A percentile compares a stretch with the other conserved stretches of the same genome.
These are phyloP conservation scores for Xenops minutus DNA, from an alignment of 2,797 vertebrate species.

Conservation along the genomic window DNA sequence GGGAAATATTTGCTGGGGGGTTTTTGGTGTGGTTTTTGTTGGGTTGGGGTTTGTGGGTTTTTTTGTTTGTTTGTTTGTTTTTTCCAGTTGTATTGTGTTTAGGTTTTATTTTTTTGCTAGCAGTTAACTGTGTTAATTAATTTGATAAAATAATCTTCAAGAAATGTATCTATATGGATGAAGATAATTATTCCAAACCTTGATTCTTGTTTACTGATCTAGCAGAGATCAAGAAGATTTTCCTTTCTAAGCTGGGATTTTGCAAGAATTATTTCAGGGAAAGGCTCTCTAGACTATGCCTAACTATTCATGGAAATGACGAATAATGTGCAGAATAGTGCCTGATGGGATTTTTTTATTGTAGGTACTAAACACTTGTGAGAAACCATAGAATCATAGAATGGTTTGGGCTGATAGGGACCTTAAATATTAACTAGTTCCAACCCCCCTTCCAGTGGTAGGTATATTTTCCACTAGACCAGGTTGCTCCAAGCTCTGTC, in stretches of 20 bases:
- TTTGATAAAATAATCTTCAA: neutral
- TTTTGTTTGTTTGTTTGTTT: neutral
- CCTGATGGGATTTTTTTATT: neutral
- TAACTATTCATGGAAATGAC: neutral
- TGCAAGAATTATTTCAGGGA: neutral
- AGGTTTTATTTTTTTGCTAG: neutral
- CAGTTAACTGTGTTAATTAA: neutral
- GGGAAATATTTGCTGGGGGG: fast-evolving
- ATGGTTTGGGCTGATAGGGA: neutral
- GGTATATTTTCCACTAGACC: neutral
- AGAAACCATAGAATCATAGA: neutral
- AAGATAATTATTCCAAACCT: neutral
- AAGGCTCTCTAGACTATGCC: neutral
- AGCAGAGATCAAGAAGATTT: neutral
- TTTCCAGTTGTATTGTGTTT: neutral
- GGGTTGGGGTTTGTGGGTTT: no score
- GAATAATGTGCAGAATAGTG: fast-evolving
- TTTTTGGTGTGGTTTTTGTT: neutral
- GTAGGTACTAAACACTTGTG: fast-evolving
- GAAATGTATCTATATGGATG: neutral
- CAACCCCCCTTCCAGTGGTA: fast-evolving
- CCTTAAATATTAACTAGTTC: neutral
- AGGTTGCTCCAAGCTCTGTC: no score
- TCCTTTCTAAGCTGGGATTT: neutral
- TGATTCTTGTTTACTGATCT: neutral